Evolutionary conservation across 2,888 invertebrate genomes (phyloP).

Genomic region (Hymenopus coronatus): DNA sequence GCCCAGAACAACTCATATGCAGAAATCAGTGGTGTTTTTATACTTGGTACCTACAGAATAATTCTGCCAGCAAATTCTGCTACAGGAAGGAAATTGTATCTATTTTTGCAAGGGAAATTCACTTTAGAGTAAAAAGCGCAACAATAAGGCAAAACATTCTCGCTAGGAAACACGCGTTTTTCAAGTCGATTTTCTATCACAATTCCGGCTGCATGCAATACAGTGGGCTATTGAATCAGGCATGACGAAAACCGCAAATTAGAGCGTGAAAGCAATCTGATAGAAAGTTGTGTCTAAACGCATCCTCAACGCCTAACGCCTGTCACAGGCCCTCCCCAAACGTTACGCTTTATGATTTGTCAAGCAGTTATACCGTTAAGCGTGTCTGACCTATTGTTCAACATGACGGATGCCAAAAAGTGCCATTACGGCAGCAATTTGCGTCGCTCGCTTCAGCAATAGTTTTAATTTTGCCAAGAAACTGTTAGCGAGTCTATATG

Average conservation of each 20-base stretch:
- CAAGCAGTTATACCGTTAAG: not conserved
- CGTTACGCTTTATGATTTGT: not conserved
- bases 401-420: not conserved
- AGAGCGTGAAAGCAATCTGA: conserved; percentile 11
- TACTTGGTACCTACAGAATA: too few species aligned
- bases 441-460: not conserved
- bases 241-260: conserved; percentile 12
- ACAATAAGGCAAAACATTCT: not conserved
- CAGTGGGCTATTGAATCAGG: not conserved
- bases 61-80: too few species aligned
- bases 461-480: not conserved
- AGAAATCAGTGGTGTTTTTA: too few species aligned
- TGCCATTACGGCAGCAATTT: not conserved
- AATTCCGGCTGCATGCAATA: not conserved
- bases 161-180: not conserved
- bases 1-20: too few species aligned
- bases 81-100: too few species aligned
- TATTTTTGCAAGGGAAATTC: too few species aligned
- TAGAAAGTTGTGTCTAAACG: not conserved
- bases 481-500: not conserved
- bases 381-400: not conserved
- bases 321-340: not conserved
- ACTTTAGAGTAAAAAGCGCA: not conserved
- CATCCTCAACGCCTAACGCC: not conserved
- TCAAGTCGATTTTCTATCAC: not conserved